A percentile compares a stretch with the other conserved stretches of the same genome.
Conservation (phyloP, 2,888 invertebrate genomes). For the Amblyjoppa fuscipennis region DNA sequence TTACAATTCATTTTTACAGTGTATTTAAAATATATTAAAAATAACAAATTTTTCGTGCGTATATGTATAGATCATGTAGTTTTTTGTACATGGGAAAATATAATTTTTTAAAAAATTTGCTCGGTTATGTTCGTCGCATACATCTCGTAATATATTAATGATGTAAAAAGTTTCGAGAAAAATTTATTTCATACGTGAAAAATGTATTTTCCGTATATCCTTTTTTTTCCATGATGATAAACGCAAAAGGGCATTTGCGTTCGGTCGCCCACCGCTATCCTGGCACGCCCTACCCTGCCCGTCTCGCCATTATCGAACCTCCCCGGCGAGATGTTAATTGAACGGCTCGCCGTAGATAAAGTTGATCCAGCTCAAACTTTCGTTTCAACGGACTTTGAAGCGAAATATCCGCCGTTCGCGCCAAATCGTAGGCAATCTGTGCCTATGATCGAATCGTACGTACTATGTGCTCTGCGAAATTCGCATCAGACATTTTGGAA, state of each 20-base stretch:
- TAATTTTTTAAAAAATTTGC: too few species aligned
- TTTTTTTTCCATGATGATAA: not conserved
- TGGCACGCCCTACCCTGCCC: not conserved
- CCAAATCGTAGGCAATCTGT: not conserved
- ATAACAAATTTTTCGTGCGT: too few species aligned
- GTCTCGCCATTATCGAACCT: conserved; percentile 33
- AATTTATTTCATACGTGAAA: not conserved
- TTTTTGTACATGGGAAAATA: too few species aligned
- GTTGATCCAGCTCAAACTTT: conserved; percentile 62
- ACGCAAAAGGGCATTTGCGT: not conserved
- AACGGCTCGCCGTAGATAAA: conserved; percentile 71
- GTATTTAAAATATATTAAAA: too few species aligned
- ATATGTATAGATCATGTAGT: too few species aligned
- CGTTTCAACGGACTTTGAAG: not conserved
- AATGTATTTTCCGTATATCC: not conserved
- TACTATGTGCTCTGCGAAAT: too few species aligned
- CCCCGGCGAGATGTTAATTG: conserved; percentile 72
- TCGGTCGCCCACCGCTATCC: conserved; percentile 26
- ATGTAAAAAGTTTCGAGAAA: too few species aligned
- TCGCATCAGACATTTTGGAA: too few species aligned
- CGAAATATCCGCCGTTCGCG: not conserved
- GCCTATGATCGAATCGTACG: too few species aligned
- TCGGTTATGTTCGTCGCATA: too few species aligned
- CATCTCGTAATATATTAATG: too few species aligned
- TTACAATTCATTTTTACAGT: too few species aligned